Evolutionary conservation across 2,888 invertebrate genomes (phyloP).

Genomic region (Leucophenga maculata): DNA sequence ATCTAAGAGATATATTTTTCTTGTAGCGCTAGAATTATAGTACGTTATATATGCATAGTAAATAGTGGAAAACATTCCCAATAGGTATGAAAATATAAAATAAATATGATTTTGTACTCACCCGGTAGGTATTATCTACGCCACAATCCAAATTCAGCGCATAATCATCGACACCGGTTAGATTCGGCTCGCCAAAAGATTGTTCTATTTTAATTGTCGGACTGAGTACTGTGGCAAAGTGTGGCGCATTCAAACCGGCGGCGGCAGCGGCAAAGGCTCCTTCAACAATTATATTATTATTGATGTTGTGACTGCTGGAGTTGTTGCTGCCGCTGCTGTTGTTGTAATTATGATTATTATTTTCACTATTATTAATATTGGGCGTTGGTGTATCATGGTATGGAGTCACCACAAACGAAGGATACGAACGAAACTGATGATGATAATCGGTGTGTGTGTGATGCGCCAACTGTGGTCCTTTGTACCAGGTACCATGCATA

Average conservation of each 20-base stretch:
- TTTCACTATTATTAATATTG: constrained; percentile 5
- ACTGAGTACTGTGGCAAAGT: constrained; percentile 41
- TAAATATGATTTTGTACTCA: constrained; percentile 45
- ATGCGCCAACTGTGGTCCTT: constrained; percentile 71
- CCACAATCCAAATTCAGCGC: constrained; percentile 63
- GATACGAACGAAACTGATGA: constrained; percentile 70
- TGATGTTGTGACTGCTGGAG: constrained; percentile 32
- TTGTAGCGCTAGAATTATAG: no score
- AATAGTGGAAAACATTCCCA: no score
- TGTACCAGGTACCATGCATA: constrained; percentile 72
- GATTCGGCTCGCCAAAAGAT: constrained; percentile 55
- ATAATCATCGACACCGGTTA: constrained; percentile 61
- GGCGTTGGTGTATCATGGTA: constrained; percentile 61
- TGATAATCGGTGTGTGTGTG: constrained; percentile 63
- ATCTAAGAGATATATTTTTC: no score
- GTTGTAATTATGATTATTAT: background rate
- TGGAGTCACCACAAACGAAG: constrained; percentile 69
- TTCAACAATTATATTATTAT: constrained; percentile 54
- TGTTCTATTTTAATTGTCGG: constrained; percentile 68
- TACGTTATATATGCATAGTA: no score
- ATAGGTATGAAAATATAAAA: no score
- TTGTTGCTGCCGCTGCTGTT: constrained; percentile 27
- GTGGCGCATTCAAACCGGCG: constrained; percentile 34
- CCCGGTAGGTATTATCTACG: constrained; percentile 61
- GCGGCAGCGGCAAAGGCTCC: constrained; percentile 59